Evolutionary conservation across 2,797 vertebrate genomes (phyloP).

Genomic region (Sebastes baramenuke): DNA sequence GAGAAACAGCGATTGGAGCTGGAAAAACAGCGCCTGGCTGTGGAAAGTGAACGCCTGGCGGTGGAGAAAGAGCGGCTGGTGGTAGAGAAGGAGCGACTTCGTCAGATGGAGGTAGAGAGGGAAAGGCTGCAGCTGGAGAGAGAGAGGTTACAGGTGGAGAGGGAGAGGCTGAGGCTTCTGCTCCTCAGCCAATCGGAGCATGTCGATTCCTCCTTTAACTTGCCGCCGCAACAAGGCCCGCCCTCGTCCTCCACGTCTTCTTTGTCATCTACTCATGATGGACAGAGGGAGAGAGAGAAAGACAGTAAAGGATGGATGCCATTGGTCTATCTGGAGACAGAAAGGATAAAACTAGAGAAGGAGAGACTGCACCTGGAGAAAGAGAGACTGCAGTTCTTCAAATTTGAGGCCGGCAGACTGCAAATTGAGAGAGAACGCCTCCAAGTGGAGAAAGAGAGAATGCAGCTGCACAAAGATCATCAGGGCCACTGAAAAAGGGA

Average conservation of each 20-base stretch:
- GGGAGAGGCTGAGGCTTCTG: conserved; percentile 79
- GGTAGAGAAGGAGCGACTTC: conserved; percentile 89
- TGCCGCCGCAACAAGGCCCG: conserved; percentile 61
- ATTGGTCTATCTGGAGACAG: conserved; percentile 86
- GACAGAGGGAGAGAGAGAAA: conserved; percentile 81
- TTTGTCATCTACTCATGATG: conserved; percentile 57
- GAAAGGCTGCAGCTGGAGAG: conserved; percentile 88
- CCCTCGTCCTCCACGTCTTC: conserved; percentile 57
- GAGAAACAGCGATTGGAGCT: conserved; percentile 93
- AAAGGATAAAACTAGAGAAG: conserved; percentile 91
- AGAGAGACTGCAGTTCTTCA: conserved; percentile 92
- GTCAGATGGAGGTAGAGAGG: conserved; percentile 87
- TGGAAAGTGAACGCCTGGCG: conserved; percentile 89
- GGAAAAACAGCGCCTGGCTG: conserved; percentile 90
- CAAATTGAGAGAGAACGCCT: conserved; percentile 94
- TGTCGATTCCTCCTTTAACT: conserved; percentile 46
- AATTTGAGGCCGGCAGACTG: conserved; percentile 90
- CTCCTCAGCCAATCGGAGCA: conserved; percentile 69
- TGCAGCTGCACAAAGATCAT: conserved; percentile 74
- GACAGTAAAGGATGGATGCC: conserved; percentile 81
- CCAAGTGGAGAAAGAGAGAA: conserved; percentile 93
- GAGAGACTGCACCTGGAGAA: conserved; percentile 93
- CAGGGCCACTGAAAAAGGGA: conserved; percentile 36
- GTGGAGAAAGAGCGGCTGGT: conserved; percentile 91
- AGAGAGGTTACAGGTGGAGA: conserved; percentile 86